Evolutionary conservation across 2,888 invertebrate genomes (phyloP).

Genomic region (Drosophila anomalata): DNA sequence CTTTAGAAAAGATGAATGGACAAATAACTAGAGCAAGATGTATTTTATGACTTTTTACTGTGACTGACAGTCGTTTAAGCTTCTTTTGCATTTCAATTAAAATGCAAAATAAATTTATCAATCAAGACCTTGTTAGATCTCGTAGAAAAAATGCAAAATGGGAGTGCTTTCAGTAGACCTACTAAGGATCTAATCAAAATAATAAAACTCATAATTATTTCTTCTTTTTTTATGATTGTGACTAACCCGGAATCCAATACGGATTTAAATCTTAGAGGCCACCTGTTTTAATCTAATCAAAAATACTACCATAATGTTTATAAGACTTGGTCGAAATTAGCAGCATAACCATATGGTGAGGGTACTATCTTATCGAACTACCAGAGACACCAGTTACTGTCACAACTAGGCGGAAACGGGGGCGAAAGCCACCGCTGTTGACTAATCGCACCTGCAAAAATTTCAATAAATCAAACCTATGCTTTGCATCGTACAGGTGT

Average conservation of each 20-base stretch:
- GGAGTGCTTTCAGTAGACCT: neutral
- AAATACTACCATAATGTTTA: constrained; percentile 2
- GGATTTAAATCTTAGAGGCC: constrained; percentile 13
- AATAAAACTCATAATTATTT: neutral
- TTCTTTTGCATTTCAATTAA: neutral
- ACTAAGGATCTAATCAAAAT: neutral
- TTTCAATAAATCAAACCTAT: constrained; percentile 65
- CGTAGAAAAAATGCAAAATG: neutral
- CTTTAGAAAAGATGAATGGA: neutral
- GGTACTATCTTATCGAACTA: constrained; percentile 33
- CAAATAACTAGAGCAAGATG: too few species aligned
- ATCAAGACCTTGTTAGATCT: neutral
- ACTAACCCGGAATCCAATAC: constrained; percentile 2
- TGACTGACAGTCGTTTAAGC: neutral
- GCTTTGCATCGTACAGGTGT: constrained; percentile 39
- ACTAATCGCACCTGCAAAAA: constrained; percentile 38
- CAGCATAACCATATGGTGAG: constrained; percentile 30
- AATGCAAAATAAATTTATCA: constrained; percentile 1
- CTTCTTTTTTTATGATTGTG: constrained; percentile 1
- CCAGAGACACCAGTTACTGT: constrained; percentile 36
- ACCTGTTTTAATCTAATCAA: constrained; percentile 21
- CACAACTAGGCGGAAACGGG: constrained; percentile 35
- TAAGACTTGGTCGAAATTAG: neutral
- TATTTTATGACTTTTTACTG: neutral
- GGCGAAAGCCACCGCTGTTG: constrained; percentile 27